phyloP scores from a whole-genome alignment of 1,140 invertebrate species.

The Hylaeus anthracinus region DNA sequence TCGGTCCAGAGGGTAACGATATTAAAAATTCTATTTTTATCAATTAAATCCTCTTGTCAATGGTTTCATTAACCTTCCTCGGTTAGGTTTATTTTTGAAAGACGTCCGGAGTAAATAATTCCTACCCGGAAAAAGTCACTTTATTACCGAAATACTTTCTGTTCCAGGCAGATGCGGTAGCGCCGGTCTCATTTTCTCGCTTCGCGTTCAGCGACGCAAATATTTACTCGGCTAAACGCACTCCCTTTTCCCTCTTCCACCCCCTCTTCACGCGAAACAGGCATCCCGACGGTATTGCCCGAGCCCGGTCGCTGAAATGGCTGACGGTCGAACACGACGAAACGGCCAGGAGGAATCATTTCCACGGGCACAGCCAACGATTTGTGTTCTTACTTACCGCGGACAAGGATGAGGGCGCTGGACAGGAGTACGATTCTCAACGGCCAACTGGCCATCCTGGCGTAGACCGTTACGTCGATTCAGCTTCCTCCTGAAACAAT shows the following conservation, averaged over 20 bases:
- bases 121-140: background rate
- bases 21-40: conserved; percentile 9
- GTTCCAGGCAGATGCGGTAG: background rate
- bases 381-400: conserved; percentile 74
- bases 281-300: background rate
- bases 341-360: conserved; percentile 32
- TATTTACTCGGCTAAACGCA: conserved; percentile 46
- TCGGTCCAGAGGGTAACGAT: background rate
- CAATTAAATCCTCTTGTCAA: no score
- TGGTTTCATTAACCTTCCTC: no score
- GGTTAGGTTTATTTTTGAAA: no score
- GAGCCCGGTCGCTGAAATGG: conserved; percentile 24
- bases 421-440: conserved; percentile 76
- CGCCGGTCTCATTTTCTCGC: conserved; percentile 38
- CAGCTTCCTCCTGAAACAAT: conserved; percentile 78
- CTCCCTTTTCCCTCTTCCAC: background rate
- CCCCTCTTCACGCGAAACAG: background rate
- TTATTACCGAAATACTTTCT: conserved; percentile 18
- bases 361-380: conserved; percentile 11
- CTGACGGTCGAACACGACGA: conserved; percentile 29
- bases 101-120: background rate
- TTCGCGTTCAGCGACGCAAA: conserved; percentile 36
- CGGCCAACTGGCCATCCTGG: conserved; percentile 79
- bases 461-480: conserved; percentile 81
- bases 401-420: conserved; percentile 78